These are phyloP conservation scores for Eupithecia insigniata DNA, from an alignment of 2,888 invertebrate species.

Conservation along the genomic window DNA sequence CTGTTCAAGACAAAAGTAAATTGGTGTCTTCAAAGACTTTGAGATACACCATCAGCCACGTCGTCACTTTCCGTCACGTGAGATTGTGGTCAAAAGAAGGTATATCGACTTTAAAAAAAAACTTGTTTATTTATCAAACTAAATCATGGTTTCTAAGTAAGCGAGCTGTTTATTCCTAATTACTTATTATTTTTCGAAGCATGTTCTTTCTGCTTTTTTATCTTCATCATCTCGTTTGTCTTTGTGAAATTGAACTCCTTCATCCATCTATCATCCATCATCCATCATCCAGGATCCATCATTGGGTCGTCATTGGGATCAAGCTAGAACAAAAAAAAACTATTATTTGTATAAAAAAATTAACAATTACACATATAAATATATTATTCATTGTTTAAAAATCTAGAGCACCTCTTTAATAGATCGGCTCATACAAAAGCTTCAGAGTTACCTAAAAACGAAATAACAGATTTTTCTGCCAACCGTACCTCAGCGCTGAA, in stretches of 20 bases:
- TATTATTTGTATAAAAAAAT: background rate
- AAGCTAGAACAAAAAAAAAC: background rate
- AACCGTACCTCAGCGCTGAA: slow-evolving; percentile 61
- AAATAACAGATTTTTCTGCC: slow-evolving; percentile 50
- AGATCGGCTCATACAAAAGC: background rate
- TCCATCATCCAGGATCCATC: background rate
- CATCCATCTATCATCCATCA: too few relatives aligned
- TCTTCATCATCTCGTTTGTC: background rate
- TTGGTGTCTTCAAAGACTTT: too few relatives aligned
- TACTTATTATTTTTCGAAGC: background rate
- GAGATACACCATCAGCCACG: too few relatives aligned
- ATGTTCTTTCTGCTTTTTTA: background rate
- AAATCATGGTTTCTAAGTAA: background rate
- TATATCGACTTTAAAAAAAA: too few relatives aligned
- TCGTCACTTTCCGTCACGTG: too few relatives aligned
- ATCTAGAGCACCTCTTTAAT: background rate
- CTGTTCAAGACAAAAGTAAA: too few relatives aligned
- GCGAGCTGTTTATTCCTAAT: background rate
- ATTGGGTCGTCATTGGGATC: background rate
- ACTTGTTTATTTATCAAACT: background rate
- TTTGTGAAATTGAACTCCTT: background rate
- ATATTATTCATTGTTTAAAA: background rate
- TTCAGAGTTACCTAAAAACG: background rate
- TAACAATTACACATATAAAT: background rate
- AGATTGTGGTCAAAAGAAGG: too few relatives aligned